Percentiles rank a stretch among this genome's conserved stretches.
Evolutionary conservation across 2,888 invertebrate genomes (phyloP).

Genomic region (Caradrina kadenii): DNA sequence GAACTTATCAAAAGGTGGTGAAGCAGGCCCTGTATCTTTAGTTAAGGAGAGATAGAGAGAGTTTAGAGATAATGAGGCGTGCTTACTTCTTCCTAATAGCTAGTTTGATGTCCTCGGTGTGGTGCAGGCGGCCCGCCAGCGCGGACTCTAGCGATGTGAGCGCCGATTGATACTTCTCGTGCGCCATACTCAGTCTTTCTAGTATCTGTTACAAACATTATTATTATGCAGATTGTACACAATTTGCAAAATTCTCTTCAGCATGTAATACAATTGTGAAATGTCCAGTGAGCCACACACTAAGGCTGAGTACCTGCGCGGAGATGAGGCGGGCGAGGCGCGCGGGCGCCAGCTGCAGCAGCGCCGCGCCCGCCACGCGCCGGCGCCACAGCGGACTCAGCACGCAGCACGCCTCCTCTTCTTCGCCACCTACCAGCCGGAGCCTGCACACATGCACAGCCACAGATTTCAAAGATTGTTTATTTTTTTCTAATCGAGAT

Average conservation of each 20-base stretch:
- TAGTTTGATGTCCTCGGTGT: constrained; percentile 95
- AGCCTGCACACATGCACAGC: constrained; percentile 64
- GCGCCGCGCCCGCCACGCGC: constrained; percentile 92
- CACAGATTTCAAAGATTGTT: too few relatives aligned
- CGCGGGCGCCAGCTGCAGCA: constrained; percentile 93
- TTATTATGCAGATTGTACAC: too few relatives aligned
- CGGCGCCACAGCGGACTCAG: constrained; percentile 92
- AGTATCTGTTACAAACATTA: constrained; percentile 90
- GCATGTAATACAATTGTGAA: too few relatives aligned
- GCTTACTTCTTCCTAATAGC: constrained; percentile 92
- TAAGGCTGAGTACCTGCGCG: constrained; percentile 48
- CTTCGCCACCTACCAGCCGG: constrained; percentile 85
- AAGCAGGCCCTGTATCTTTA: too few relatives aligned
- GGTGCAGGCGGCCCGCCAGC: constrained; percentile 93
- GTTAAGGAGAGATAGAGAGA: too few relatives aligned
- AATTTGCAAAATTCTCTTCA: too few relatives aligned
- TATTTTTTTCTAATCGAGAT: too few relatives aligned
- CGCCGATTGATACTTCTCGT: constrained; percentile 94
- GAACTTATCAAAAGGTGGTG: too few relatives aligned
- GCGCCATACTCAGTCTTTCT: constrained; percentile 94
- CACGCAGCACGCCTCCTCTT: constrained; percentile 83
- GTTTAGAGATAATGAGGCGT: background rate
- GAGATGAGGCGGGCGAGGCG: constrained; percentile 58
- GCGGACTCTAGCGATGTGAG: constrained; percentile 93
- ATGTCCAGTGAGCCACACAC: too few relatives aligned